Evolutionary conservation across 2,888 invertebrate genomes (phyloP), one percentile per base, ranked within the genome.

Genomic region (Chrysotoxum bicinctum): DNA sequence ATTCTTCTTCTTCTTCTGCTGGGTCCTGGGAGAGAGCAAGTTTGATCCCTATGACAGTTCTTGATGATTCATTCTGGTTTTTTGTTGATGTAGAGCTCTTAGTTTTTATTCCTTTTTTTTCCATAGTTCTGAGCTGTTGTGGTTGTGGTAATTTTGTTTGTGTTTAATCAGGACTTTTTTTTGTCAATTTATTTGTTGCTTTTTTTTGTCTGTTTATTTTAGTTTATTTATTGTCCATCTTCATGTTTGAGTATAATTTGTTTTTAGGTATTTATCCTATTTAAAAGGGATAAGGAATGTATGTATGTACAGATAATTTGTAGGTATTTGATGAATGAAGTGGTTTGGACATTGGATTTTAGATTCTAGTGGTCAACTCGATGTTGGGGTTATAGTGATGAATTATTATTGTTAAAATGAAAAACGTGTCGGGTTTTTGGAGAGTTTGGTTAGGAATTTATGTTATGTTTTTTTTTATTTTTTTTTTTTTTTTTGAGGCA

Each of bases 41-140:
- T 75, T 84, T 79, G 84, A 84, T 84, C 79, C 72, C 84, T 21
- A 84, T 80, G 84, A 80, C 84, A 84, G 84, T 84, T 80, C 75
- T 66, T 84, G 84, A 84, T 80, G 75, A 80, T 75, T 84, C 84
- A 84, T 80, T 60, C 52, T 32, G 68, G 30, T 9, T 40, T 37
- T 43, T n/a, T 54, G 26, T 52, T 14, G 35, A 10, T 54, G 45
- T 72, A n/a, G 52, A 37, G 12, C 40, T 62, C 32, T 56, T 12
- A 19, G 40, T 35, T 16, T 66, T 37, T 16, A 0, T 21, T 23
- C 3, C 45, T 45, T 64, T 30, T 62, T 45, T 64, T 30, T 62
- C 14, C 3, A 16, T 40, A 30, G 30, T 45, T 19, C 10, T 32
- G 45, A 9, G 32, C 45, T 45, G 32, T 35, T 77, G 68, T 54